Percentiles rank a stretch among this genome's conserved stretches.
phyloP scores from a whole-genome alignment of 2,888 invertebrate genomes.

The Zygothrica quintamaculata region DNA sequence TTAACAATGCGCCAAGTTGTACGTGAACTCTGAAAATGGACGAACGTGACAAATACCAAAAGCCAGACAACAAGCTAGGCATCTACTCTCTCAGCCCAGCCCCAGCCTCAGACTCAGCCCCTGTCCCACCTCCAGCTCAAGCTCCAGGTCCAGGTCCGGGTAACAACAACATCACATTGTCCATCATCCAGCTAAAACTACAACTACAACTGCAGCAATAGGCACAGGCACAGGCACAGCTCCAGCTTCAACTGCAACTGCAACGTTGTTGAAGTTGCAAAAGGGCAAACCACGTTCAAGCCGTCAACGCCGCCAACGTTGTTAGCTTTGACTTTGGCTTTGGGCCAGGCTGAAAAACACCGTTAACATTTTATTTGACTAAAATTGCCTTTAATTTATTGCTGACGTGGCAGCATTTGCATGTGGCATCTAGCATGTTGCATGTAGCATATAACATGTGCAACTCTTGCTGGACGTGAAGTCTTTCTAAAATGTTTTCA shows the following conservation, averaged over 20 bases:
- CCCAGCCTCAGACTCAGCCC: too few species aligned
- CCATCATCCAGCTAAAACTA: constrained; percentile 57
- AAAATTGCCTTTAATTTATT: constrained; percentile 81
- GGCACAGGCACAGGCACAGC: constrained; percentile 15
- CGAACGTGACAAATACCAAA: constrained; percentile 83
- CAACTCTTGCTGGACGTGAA: constrained; percentile 13
- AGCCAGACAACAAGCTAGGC: constrained; percentile 31
- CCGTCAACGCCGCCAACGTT: constrained; percentile 54
- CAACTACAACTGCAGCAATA: constrained; percentile 19
- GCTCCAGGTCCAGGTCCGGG: constrained; percentile 22
- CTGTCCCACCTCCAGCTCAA: too few species aligned
- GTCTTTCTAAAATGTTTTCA: constrained; percentile 68
- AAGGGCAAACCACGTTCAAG: constrained; percentile 65
- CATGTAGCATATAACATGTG: constrained; percentile 9
- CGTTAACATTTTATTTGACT: constrained; percentile 80
- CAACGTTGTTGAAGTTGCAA: constrained; percentile 63
- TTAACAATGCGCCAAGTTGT: constrained; percentile 83
- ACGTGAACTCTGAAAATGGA: constrained; percentile 81
- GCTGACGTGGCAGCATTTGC: constrained; percentile 69
- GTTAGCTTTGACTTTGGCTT: constrained; percentile 18
- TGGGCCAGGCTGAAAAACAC: constrained; percentile 45
- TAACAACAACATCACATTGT: constrained; percentile 53
- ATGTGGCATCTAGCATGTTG: constrained; percentile 44
- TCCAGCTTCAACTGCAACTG: constrained; percentile 24
- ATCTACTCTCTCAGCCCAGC: constrained; percentile 10